Percentiles rank a stretch among this genome's conserved stretches.
phyloP scores from a whole-genome alignment of 2,797 vertebrate species.

The Sebastes cheni region DNA sequence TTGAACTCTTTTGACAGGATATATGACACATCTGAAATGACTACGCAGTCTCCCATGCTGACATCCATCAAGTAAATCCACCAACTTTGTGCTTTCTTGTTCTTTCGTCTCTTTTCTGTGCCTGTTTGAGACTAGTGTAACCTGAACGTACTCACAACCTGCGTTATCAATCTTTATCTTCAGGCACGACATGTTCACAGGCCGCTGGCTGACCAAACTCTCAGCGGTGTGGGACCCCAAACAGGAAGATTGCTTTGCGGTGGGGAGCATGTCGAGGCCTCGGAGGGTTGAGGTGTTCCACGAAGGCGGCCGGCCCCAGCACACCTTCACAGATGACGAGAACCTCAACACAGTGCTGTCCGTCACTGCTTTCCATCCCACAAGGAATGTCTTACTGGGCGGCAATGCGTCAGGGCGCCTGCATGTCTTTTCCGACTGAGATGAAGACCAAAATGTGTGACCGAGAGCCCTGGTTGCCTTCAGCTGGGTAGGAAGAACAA shows the following conservation, averaged over 20 bases:
- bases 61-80: constrained; percentile 78
- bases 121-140: not conserved
- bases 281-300: constrained; percentile 83
- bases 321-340: constrained; percentile 74
- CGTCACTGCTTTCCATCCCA: constrained; percentile 85
- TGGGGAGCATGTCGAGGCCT: constrained; percentile 82
- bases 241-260: constrained; percentile 85
- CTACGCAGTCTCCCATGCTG: constrained; percentile 54
- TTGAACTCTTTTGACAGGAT: constrained; percentile 75
- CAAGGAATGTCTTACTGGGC: constrained; percentile 81
- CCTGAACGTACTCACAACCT: not conserved
- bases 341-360: constrained; percentile 83
- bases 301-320: constrained; percentile 75
- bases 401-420: constrained; percentile 87
- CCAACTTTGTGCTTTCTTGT: not conserved
- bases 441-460: not conserved
- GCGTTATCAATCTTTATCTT: not conserved
- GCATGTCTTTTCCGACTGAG: constrained; percentile 81
- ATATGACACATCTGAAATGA: constrained; percentile 84
- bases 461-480: not conserved
- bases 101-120: not conserved
- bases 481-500: not conserved
- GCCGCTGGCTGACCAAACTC: constrained; percentile 85
- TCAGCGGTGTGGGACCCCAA: constrained; percentile 90
- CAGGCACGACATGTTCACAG: constrained; percentile 85